phyloP scores from a whole-genome alignment of 2,797 vertebrate genomes.

The Poliocrania exsul region DNA sequence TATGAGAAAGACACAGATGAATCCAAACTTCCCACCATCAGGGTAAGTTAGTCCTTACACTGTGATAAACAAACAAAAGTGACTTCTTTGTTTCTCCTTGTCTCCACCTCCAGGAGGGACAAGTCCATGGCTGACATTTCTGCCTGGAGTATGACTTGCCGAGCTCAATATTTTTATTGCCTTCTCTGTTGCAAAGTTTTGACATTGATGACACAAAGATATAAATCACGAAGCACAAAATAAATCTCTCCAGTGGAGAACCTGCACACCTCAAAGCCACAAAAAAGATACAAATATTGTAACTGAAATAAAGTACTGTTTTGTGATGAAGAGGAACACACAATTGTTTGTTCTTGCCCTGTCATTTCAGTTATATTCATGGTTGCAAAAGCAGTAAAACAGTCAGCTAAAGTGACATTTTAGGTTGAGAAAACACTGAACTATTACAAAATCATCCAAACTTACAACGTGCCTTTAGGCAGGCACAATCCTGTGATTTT shows the following conservation, averaged over 20 bases:
- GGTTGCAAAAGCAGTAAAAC: background rate
- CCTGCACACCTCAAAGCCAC: background rate
- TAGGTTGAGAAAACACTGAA: background rate
- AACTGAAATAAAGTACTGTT: background rate
- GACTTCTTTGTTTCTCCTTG: background rate
- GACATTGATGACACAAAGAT: background rate
- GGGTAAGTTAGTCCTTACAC: background rate
- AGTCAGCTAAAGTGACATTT: background rate
- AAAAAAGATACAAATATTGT: background rate
- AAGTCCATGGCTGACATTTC: background rate
- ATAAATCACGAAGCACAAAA: background rate
- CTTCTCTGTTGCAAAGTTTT: background rate
- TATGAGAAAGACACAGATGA: background rate
- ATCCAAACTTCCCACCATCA: background rate
- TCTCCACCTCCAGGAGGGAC: background rate
- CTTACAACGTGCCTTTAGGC: background rate
- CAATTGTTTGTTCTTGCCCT: background rate
- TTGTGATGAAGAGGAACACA: background rate
- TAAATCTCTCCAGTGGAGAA: background rate
- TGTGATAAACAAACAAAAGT: background rate
- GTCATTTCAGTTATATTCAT: background rate
- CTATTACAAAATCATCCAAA: background rate
- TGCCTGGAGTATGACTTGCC: background rate
- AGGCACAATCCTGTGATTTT: rapidly evolving
- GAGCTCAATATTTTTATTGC: background rate